Percentiles rank a stretch among this genome's conserved stretches.
Evolutionary conservation across 2,888 invertebrate genomes (phyloP).

Genomic region (Ecdyonurus torrentis): DNA sequence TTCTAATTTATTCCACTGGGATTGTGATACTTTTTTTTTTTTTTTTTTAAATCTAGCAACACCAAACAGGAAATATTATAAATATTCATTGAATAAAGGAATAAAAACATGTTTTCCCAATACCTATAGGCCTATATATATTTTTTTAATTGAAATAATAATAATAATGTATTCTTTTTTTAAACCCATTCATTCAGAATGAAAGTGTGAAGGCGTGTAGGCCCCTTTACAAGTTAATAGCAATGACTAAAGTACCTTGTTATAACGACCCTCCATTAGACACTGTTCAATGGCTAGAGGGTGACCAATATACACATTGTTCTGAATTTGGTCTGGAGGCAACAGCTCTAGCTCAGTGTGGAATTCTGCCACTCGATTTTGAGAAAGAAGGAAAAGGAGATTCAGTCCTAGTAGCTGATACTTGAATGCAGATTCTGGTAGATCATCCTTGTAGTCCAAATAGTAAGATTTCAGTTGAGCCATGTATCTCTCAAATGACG

Average conservation of each 20-base stretch:
- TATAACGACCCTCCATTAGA: constrained; percentile 98
- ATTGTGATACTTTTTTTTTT: too few species aligned
- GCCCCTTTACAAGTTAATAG: too few species aligned
- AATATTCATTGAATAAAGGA: too few species aligned
- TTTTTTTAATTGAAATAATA: too few species aligned
- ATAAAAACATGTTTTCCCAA: too few species aligned
- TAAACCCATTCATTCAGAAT: too few species aligned
- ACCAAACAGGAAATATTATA: too few species aligned
- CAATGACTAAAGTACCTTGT: constrained; percentile 66
- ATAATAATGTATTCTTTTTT: too few species aligned
- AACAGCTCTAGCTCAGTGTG: constrained; percentile 93
- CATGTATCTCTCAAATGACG: constrained; percentile 93
- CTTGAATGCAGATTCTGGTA: constrained; percentile 85
- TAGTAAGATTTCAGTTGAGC: constrained; percentile 96
- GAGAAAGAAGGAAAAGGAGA: constrained; percentile 79
- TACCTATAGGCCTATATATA: too few species aligned
- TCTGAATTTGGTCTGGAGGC: constrained; percentile 78
- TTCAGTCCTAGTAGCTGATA: constrained; percentile 90
- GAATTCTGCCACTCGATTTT: constrained; percentile 95
- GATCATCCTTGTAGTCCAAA: constrained; percentile 62
- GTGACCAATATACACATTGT: constrained; percentile 85
- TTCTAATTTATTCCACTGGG: too few species aligned
- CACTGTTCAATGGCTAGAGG: constrained; percentile 94
- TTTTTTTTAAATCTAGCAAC: too few species aligned
- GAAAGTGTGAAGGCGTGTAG: too few species aligned